Evolutionary conservation across 2,113 vertebrate genomes (phyloP).

Genomic region (Plecturocebus donacophilus): DNA sequence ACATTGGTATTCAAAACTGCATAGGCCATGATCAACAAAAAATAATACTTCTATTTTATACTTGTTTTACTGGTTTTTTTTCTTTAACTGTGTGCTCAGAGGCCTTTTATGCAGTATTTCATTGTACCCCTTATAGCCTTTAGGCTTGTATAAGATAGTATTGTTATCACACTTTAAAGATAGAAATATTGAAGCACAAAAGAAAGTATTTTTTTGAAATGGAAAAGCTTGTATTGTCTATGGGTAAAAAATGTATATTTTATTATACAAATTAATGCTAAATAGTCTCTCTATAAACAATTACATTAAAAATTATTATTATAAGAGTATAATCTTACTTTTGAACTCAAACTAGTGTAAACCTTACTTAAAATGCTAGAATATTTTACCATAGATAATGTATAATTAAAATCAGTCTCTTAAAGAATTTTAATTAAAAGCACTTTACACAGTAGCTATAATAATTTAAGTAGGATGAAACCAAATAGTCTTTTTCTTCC

Average conservation of each 20-base stretch:
- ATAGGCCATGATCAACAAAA: background rate
- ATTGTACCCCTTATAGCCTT: background rate
- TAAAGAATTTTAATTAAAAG: constrained; percentile 3
- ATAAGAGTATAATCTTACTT: background rate
- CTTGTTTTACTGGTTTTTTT: background rate
- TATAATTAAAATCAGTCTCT: background rate
- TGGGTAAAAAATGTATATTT: background rate
- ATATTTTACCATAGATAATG: background rate
- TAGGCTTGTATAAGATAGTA: background rate
- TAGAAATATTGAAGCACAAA: background rate
- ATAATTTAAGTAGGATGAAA: background rate
- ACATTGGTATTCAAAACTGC: background rate
- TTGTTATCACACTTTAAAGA: background rate
- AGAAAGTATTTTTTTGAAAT: constrained; percentile 28
- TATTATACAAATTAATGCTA: constrained; percentile 27
- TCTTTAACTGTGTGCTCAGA: background rate
- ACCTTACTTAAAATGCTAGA: background rate
- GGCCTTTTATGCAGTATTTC: background rate
- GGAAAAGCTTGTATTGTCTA: background rate
- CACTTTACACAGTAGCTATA: background rate
- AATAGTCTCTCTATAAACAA: background rate
- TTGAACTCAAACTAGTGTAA: background rate
- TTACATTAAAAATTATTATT: background rate
- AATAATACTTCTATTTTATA: background rate
- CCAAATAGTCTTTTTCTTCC: background rate